phyloP scores from a whole-genome alignment of 35 echinoderm and acorn worm species.

The Strongylocentrotus purpuratus region DNA sequence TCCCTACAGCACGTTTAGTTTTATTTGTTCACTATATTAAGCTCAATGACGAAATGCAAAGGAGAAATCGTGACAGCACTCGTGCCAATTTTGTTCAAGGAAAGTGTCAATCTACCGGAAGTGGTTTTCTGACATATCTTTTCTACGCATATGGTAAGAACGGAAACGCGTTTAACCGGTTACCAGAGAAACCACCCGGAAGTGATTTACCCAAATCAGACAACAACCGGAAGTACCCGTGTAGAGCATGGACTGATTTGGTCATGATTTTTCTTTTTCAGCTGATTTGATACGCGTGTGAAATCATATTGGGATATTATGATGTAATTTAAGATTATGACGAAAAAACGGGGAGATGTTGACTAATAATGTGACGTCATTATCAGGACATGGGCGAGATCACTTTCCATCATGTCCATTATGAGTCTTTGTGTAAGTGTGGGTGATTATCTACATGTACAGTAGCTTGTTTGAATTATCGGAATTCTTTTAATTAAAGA shows the following conservation, averaged over 20 bases:
- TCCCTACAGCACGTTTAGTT: too few relatives aligned
- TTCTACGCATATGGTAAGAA: background rate
- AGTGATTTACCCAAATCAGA: background rate
- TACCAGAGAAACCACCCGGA: background rate
- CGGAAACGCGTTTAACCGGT: background rate
- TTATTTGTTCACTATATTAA: background rate
- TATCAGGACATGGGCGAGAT: background rate
- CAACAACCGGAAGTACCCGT: background rate
- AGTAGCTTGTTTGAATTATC: too few relatives aligned
- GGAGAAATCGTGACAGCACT: background rate
- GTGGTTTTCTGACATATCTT: conserved; percentile 6
- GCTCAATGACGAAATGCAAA: background rate
- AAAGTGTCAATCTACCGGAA: background rate
- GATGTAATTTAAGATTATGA: background rate
- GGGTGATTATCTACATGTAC: too few relatives aligned
- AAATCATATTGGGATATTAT: background rate
- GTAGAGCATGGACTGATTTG: background rate
- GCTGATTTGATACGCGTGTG: background rate
- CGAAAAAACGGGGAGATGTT: background rate
- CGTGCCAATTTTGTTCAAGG: background rate
- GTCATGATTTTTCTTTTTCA: background rate
- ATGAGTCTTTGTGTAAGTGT: too few relatives aligned
- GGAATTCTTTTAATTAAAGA: too few relatives aligned
- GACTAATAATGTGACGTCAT: background rate
- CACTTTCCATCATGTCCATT: background rate